phyloP scores from a whole-genome alignment of 2,888 invertebrate species.

The Hirudinaria manillensis region DNA sequence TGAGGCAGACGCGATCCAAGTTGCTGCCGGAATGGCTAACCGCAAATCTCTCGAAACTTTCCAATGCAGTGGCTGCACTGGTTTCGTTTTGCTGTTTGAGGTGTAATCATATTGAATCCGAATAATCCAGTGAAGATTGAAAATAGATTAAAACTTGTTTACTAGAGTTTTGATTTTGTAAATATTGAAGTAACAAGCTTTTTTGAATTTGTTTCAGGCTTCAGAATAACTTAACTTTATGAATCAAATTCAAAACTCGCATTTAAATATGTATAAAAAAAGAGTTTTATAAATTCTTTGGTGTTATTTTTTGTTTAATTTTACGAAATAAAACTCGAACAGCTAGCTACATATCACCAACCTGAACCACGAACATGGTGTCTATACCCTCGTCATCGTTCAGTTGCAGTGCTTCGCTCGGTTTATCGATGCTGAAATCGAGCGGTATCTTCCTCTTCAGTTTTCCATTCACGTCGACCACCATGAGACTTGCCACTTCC shows the following conservation, averaged over 20 bases:
- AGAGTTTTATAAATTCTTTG: too few species aligned
- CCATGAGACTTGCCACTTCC: conserved; percentile 12
- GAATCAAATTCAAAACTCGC: too few species aligned
- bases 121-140: background rate
- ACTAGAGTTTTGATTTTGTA: background rate
- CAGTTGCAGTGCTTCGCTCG: conserved; percentile 20
- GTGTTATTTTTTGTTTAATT: too few species aligned
- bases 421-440: conserved; percentile 22
- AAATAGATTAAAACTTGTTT: background rate
- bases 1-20: conserved; percentile 14
- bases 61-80: conserved; percentile 5
- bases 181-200: background rate
- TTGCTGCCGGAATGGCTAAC: conserved; percentile 19
- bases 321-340: too few species aligned
- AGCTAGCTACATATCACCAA: background rate
- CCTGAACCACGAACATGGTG: conserved; percentile 9
- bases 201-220: background rate
- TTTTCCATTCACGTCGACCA: conserved; percentile 13
- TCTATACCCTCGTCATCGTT: conserved; percentile 26
- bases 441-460: conserved; percentile 17
- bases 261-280: too few species aligned
- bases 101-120: background rate
- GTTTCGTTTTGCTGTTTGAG: conserved; percentile 19
- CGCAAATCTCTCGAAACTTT: conserved; percentile 20
- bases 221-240: background rate